These are phyloP conservation scores for Mormyrops attenuatus DNA, from an alignment of 2,797 vertebrate species.

Conservation along the genomic window DNA sequence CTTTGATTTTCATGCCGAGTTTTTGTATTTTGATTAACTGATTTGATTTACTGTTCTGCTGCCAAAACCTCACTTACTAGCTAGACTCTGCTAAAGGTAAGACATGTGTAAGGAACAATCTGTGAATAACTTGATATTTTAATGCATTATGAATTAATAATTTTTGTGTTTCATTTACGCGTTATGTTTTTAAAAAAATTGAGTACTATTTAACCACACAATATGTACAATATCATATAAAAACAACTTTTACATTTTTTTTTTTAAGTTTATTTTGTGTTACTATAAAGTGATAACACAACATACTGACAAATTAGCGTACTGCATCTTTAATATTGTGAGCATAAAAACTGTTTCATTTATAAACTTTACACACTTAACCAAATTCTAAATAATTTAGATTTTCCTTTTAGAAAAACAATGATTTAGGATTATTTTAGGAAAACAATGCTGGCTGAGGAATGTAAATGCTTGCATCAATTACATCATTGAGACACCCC, in stretches of 20 bases:
- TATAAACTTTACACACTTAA: neutral
- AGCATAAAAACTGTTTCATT: neutral
- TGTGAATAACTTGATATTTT: neutral
- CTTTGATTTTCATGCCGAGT: neutral
- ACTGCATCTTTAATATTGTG: neutral
- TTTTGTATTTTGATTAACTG: neutral
- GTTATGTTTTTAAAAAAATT: neutral
- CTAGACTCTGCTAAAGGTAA: neutral
- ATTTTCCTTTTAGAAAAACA: neutral
- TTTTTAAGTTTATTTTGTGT: neutral
- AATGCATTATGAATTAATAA: neutral
- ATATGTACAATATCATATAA: neutral
- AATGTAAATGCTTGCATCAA: neutral
- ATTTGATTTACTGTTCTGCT: neutral
- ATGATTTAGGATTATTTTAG: neutral
- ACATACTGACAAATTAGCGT: neutral
- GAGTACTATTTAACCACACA: neutral
- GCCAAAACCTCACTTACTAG: neutral
- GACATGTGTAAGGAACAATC: neutral
- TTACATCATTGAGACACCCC: neutral
- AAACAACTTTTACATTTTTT: neutral
- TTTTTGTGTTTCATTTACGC: neutral
- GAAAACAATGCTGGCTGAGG: neutral
- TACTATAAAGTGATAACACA: neutral
- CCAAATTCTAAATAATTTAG: neutral